Conservation (phyloP, 1,140 invertebrate species). For the Anastatus disparis region DNA sequence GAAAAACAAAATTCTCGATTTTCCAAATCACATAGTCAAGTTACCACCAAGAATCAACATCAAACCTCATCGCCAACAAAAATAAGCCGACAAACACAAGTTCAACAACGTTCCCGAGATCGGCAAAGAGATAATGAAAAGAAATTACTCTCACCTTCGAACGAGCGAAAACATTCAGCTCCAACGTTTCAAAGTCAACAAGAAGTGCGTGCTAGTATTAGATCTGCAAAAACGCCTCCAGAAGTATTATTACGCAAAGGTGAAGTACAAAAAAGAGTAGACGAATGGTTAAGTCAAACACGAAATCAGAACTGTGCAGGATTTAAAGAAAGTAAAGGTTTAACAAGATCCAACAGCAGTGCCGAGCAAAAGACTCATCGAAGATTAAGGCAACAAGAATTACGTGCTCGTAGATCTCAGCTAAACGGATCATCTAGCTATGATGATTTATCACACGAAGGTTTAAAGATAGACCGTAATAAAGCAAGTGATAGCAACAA, state of each 20-base stretch:
- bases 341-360: constrained; percentile 56
- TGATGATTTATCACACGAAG: constrained; percentile 48
- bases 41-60: background rate
- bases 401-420: constrained; percentile 43
- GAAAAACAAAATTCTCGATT: constrained; percentile 1
- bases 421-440: constrained; percentile 53
- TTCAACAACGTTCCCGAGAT: constrained; percentile 54
- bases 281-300: constrained; percentile 56
- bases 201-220: constrained; percentile 8
- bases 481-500: constrained; percentile 15
- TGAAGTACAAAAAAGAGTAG: constrained; percentile 57
- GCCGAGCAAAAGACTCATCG: constrained; percentile 50
- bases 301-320: constrained; percentile 51
- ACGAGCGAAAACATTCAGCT: background rate
- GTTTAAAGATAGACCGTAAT: background rate
- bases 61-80: constrained; percentile 34
- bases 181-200: background rate
- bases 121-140: constrained; percentile 43
- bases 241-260: constrained; percentile 52
- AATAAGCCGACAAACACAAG: constrained; percentile 53
- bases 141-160: constrained; percentile 9
- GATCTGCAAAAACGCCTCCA: constrained; percentile 24
- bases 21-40: background rate
- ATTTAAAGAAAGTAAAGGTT: constrained; percentile 38
- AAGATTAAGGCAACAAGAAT: constrained; percentile 45